phyloP scores from a whole-genome alignment of 2,113 vertebrate genomes.

The Rhadina sibilatrix region DNA sequence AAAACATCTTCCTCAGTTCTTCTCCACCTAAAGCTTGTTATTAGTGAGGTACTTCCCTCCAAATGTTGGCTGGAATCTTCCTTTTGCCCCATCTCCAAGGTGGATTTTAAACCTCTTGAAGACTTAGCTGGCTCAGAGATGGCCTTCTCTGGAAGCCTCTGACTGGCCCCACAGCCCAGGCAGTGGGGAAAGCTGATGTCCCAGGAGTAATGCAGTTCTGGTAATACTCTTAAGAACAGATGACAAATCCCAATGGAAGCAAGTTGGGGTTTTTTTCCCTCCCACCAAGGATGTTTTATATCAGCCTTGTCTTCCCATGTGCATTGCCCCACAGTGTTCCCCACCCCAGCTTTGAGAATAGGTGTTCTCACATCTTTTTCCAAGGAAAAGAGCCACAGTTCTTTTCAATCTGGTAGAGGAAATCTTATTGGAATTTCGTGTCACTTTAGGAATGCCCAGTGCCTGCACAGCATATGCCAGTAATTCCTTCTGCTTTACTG shows the following conservation, averaged over 20 bases:
- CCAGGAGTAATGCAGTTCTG: neutral
- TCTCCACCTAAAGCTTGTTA: neutral
- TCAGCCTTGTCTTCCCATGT: neutral
- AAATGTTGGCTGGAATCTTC: neutral
- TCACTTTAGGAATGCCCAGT: neutral
- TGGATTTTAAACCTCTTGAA: neutral
- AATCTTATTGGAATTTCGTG: constrained; percentile 1
- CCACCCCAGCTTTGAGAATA: neutral
- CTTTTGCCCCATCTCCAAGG: neutral
- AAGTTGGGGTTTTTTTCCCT: neutral
- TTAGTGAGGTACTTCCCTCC: neutral
- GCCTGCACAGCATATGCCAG: neutral
- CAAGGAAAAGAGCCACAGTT: neutral
- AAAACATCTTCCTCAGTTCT: neutral
- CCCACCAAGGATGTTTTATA: neutral
- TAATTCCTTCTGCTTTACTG: neutral
- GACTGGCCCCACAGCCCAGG: fast-evolving
- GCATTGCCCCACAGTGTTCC: neutral
- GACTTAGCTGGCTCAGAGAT: neutral
- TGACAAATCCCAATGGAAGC: neutral
- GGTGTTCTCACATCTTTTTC: neutral
- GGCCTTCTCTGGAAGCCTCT: neutral
- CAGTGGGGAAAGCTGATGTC: neutral
- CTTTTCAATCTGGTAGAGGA: neutral
- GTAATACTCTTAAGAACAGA: neutral